Base-by-base conservation (phyloP, 2,113 vertebrate genomes). In the Alouatta palliata region DNA sequence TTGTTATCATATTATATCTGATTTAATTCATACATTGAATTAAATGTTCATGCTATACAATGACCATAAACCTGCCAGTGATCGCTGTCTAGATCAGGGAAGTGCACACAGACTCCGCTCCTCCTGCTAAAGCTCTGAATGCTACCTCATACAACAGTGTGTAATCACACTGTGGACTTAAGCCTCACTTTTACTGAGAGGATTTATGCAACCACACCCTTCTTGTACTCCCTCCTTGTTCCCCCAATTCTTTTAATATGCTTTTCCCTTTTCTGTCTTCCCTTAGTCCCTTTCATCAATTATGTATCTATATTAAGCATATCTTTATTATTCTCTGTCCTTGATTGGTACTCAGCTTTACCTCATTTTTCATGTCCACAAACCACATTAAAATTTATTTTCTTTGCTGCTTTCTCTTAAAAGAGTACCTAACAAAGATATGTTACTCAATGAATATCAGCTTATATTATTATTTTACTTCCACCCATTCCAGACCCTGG, bases 91-190 rank as follows among this genome's bases (percentile, higher is more conserved):
- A 40, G 20, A 79, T n/a, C 7, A 20, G 25, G 8, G 49, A 3
- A 45, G 8, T 58, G 6, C 8, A 68, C 0, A 45, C 6, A 61
- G n/a, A 37, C 37, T 58, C 43, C 19, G 25, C 10, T 37, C 6
- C 8, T 52, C 4, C n/a, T 56, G 40, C 16, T 88, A 12, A 52
- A 80, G 94, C 16, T 91, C 35, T 61, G 35, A 40, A 56, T 45
- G 8, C 13, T n/a, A 8, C 25, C 8, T 23, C 49, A 20, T n/a
- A 17, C 0, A 37, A 17, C 0, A n/a, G 27, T 6, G 5, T 49
- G n/a, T 45, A 12, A 8, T 12, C n/a, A 32, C 8, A 32, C 30
- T 66, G n/a, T 52, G 17, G 37, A 47, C 56, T 83, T 32, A 12
- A 54, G n/a, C 32, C 25, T 80, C n/a, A 21, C 0, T 64, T 64